Conservation (phyloP, 2,113 vertebrate species). For the Cromileptes altivelis region DNA sequence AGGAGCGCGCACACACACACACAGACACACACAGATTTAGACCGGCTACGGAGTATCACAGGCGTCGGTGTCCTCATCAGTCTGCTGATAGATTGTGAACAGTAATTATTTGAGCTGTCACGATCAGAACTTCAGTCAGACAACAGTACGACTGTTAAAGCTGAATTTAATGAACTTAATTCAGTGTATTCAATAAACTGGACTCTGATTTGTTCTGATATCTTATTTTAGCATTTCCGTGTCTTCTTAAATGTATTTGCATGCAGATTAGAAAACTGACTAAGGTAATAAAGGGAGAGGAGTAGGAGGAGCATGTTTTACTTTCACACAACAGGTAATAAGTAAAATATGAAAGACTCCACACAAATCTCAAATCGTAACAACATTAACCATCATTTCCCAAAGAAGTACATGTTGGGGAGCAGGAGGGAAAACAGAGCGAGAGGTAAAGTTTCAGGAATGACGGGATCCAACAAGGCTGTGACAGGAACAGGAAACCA, state of each 20-base stretch:
- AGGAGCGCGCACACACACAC: constrained; percentile 2
- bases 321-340: not conserved
- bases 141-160: not conserved
- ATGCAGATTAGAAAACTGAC: constrained; percentile 11
- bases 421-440: not conserved
- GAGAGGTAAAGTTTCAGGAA: constrained; percentile 36
- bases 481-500: constrained; percentile 20
- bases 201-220: constrained; percentile 8
- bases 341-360: not conserved
- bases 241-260: not conserved
- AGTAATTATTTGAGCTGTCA: not conserved
- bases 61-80: not conserved
- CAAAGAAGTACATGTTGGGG: not conserved
- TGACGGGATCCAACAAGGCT: constrained; percentile 31
- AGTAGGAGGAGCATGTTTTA: not conserved
- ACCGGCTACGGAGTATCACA: not conserved
- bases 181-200: not conserved
- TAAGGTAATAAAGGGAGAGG: not conserved
- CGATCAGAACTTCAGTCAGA: not conserved
- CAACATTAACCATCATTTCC: not conserved
- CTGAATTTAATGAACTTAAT: not conserved
- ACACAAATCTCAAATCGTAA: not conserved
- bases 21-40: constrained; percentile 29
- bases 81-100: not conserved
- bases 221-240: not conserved